Percentiles rank a stretch among this genome's conserved stretches.
Evolutionary conservation across 1,140 invertebrate genomes (phyloP).

Genomic region (Andrena cerasifolii): DNA sequence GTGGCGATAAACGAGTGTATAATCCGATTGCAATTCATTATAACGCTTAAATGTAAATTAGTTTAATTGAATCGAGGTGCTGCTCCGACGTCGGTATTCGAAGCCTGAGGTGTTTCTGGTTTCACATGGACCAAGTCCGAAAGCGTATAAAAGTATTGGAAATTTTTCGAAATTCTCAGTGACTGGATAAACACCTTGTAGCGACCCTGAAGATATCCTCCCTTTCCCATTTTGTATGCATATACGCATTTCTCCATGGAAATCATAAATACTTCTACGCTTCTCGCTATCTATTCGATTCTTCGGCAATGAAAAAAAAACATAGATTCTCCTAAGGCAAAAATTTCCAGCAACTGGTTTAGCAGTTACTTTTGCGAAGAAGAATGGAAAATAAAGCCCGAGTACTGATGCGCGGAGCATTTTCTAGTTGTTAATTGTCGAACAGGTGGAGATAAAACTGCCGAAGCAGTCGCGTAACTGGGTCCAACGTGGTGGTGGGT

Average conservation of each 20-base stretch:
- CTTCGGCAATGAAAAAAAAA: neutral
- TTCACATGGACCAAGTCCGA: neutral
- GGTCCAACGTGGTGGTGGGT: conserved; percentile 73
- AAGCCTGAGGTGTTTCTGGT: neutral
- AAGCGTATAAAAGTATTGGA: neutral
- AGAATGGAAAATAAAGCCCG: neutral
- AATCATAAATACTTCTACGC: neutral
- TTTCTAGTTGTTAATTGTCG: conserved; percentile 51
- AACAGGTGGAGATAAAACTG: conserved; percentile 37
- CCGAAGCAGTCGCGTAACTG: conserved; percentile 59
- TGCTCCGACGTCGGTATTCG: conserved; percentile 48
- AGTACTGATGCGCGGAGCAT: conserved; percentile 36
- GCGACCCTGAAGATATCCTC: too few relatives aligned
- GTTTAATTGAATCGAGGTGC: conserved; percentile 58
- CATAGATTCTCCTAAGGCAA: too few relatives aligned
- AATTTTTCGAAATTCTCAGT: too few relatives aligned
- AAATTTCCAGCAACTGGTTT: neutral
- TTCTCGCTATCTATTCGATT: conserved; percentile 14
- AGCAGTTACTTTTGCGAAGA: neutral
- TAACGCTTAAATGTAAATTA: conserved; percentile 71
- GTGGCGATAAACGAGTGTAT: conserved; percentile 42
- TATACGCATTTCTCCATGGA: neutral
- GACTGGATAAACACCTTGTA: too few relatives aligned
- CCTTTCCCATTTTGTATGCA: too few relatives aligned
- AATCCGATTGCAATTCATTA: conserved; percentile 56